phyloP scores from a whole-genome alignment of 1,140 invertebrate species.

The Sarcophaga peregrina region DNA sequence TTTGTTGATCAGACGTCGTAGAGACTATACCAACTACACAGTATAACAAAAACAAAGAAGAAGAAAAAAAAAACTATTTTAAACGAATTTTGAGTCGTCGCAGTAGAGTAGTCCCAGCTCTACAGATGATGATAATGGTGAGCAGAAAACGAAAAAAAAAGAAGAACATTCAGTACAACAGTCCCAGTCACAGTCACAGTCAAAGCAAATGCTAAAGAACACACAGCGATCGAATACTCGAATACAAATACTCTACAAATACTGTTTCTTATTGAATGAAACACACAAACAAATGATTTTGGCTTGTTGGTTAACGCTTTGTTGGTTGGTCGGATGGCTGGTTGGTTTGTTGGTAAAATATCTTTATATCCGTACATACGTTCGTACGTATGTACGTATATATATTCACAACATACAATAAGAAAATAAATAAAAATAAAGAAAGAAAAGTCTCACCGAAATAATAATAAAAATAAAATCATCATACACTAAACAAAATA shows the following conservation, averaged over 20 bases:
- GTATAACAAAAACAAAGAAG: not conserved
- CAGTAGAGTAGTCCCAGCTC: slow-evolving; percentile 9
- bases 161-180: slow-evolving; percentile 18
- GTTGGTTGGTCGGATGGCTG: slow-evolving; percentile 1
- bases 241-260: not conserved
- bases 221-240: slow-evolving; percentile 1
- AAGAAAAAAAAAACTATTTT: not conserved
- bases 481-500: slow-evolving; percentile 18
- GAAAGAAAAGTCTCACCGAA: slow-evolving; percentile 23
- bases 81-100: slow-evolving; percentile 15
- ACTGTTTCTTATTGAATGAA: too few species aligned
- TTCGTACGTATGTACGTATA: not conserved
- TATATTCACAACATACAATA: slow-evolving; percentile 10
- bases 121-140: slow-evolving; percentile 16
- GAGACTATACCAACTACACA: not conserved
- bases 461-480: slow-evolving; percentile 28
- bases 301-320: not conserved
- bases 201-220: slow-evolving; percentile 4
- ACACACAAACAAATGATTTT: not conserved
- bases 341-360: slow-evolving; percentile 3
- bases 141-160: slow-evolving; percentile 1
- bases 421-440: not conserved
- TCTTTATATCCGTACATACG: not conserved
- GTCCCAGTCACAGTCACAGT: not conserved
- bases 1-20: slow-evolving; percentile 17